Evolutionary conservation across 2,797 vertebrate species (phyloP), one percentile per base, ranked within the genome.

Genomic region (Huso huso): DNA sequence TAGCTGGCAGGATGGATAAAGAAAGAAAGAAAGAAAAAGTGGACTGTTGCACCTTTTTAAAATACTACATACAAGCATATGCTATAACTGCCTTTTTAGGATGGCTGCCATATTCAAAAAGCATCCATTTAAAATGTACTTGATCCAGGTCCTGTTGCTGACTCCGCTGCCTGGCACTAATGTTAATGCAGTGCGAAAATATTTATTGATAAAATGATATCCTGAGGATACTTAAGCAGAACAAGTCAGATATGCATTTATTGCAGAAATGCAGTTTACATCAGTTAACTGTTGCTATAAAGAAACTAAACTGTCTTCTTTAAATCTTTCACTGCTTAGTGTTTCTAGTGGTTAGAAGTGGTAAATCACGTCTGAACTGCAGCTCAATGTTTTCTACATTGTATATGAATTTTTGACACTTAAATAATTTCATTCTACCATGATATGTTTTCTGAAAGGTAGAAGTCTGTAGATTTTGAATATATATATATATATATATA

Each of bases 281-380:
- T 15, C 53, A 55, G 64, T 65, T 51, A 65, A 53, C 64, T 53
- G 57, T 65, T 65, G 64, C 64, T 53, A 53, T 65, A 37, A 37
- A 37, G 23, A 37, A 37, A 37, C 23, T 37, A 37, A 37, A 37
- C 23, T 37, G 0, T 37, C 23, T 37, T 37, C 23, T 37, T 37
- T 37, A 37, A 37, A 37, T 53, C 3, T 53, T 53, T 53, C 51
- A 53, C 11, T 53, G 11, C 4, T 12, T 8, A 8, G 51, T 53
- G 11, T 53, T 53, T 53, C 11, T 8, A 53, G 37, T 37, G 23
- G 23, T 37, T 37, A 37, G 23, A 37, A 37, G 23, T 37, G 23
- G 23, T 4, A 37, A 37, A 37, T 3, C 23, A 37, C 23, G 2
- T 37, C 23, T 37, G 23, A 37, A 37, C 23, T 37, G 2, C 23